phyloP scores from a whole-genome alignment of 2,113 vertebrate species.

The Galbula dea region DNA sequence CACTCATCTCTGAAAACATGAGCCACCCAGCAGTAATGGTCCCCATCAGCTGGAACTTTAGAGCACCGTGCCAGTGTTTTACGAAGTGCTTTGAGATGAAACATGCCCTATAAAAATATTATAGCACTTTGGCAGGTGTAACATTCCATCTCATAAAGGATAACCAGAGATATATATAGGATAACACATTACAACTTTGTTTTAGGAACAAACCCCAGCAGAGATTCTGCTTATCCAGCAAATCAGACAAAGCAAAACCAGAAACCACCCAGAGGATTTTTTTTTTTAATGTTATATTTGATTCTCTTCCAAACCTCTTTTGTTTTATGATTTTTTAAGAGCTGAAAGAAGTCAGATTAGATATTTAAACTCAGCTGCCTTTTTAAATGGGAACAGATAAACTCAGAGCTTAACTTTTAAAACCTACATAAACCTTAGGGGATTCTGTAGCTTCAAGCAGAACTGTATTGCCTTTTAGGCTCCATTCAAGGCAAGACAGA shows the following conservation, averaged over 20 bases:
- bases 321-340: background rate
- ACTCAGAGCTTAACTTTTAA: slow-evolving; percentile 9
- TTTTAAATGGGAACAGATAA: background rate
- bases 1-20: background rate
- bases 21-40: background rate
- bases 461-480: background rate
- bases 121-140: background rate
- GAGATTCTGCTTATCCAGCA: background rate
- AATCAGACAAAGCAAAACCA: background rate
- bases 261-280: background rate
- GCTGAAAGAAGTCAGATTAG: background rate
- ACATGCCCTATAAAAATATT: background rate
- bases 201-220: background rate
- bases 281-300: background rate
- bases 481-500: background rate
- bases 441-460: background rate
- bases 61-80: background rate
- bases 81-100: background rate
- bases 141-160: background rate
- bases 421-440: background rate
- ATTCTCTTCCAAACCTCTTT: background rate
- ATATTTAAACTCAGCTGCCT: background rate
- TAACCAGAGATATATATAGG: background rate
- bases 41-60: background rate
- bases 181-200: background rate